Evolutionary conservation across 2,888 invertebrate species (phyloP).

Genomic region (Pyrocoelia pectoralis): DNA sequence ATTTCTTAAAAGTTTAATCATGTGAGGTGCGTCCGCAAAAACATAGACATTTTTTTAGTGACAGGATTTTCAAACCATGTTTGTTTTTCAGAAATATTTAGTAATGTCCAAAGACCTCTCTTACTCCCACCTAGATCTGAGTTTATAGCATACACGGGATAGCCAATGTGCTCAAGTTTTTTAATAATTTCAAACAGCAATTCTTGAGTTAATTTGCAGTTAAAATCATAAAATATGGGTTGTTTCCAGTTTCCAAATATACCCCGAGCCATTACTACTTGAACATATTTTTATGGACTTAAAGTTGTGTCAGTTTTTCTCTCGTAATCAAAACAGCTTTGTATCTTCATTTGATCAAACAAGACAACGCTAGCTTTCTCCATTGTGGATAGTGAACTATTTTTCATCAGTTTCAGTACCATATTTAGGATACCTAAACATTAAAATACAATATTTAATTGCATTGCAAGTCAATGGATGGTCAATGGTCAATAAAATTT

Average conservation of each 20-base stretch:
- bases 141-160: neutral
- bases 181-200: slow-evolving; percentile 12
- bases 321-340: slow-evolving; percentile 33
- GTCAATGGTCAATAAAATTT: too few species aligned
- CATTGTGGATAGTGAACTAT: neutral
- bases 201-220: slow-evolving; percentile 2
- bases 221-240: slow-evolving; percentile 37
- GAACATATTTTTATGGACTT: slow-evolving; percentile 34
- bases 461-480: too few species aligned
- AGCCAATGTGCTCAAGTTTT: neutral
- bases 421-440: slow-evolving; percentile 2
- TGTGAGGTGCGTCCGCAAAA: slow-evolving; percentile 20
- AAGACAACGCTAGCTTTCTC: neutral
- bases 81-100: neutral
- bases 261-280: slow-evolving; percentile 39
- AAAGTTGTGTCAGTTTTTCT: slow-evolving; percentile 33
- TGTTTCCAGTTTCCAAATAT: slow-evolving; percentile 38
- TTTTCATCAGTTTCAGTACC: slow-evolving; percentile 6
- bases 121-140: slow-evolving; percentile 20
- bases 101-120: slow-evolving; percentile 9
- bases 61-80: slow-evolving; percentile 16
- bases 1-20: slow-evolving; percentile 30
- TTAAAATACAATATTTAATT: too few species aligned
- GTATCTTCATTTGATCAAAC: slow-evolving; percentile 39
- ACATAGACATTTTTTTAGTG: slow-evolving; percentile 9